Evolutionary conservation across 1,140 invertebrate species (phyloP), one percentile per base, ranked within the genome.

Genomic region (Periplaneta americana): DNA sequence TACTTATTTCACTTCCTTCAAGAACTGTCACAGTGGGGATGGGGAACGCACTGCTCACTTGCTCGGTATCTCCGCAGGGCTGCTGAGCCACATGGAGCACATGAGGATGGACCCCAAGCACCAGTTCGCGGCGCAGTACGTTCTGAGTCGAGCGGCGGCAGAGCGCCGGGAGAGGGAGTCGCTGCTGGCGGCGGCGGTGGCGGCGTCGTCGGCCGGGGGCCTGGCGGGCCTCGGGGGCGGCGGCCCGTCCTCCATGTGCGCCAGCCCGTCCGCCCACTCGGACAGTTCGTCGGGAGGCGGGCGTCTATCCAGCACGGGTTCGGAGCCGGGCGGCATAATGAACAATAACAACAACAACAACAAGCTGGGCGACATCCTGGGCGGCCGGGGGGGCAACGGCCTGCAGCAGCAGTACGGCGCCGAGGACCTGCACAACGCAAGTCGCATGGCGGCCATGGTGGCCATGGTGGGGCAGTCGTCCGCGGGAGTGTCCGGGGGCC

Each of bases 51-150:
- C n/a, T n/a, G n/a, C n/a, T n/a, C n/a, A n/a, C n/a, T n/a, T n/a
- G n/a, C n/a, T n/a, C n/a, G n/a, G n/a, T n/a, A n/a, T 39, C 0
- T 80, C 0, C 33, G 34, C 88, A 98, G 97, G 96, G 87, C 91
- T 98, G 34, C 90, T 98, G 79, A 95, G 94, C 82, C 97, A 98
- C 87, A 98, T 98, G 96, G 97, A 98, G 86, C 96, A 97, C 86
- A 98, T 98, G 97, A 92, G 96, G 85, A 98, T 97, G 96, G 96
- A 98, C 88, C 96, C 96, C 4, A 98, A 98, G 88, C 96, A 98
- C 91, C 96, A 98, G 87, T 98, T 98, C 86, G 96, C 96, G 37
- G 96, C 97, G 34, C 96, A 98, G 87, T 97, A 97, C 87, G 96
- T 98, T 32, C 90, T 98, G 79, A 97, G 95, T 82, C 90, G 96